Percentiles rank a stretch among this genome's conserved stretches.
These are phyloP conservation scores for Melitaea cinxia DNA, from an alignment of 1,140 invertebrate species.

Conservation along the genomic window DNA sequence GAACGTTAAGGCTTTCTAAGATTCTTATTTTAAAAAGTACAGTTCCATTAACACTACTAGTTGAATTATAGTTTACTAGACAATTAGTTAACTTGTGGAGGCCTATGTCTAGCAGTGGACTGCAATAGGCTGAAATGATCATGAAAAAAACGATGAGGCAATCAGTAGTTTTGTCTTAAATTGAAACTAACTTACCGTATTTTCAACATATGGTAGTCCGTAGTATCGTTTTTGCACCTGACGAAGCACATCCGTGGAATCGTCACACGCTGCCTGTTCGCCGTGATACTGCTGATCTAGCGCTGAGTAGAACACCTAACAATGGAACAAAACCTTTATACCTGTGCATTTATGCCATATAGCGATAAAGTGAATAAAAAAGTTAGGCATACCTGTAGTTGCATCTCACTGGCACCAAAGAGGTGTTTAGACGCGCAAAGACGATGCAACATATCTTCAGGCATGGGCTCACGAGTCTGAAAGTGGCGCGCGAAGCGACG, in stretches of 20 bases:
- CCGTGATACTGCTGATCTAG: constrained; percentile 95
- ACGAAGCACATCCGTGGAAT: constrained; percentile 91
- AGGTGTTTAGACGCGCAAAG: constrained; percentile 92
- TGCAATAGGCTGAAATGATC: no score
- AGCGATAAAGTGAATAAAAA: background rate
- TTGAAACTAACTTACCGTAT: constrained; percentile 84
- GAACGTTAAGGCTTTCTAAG: no score
- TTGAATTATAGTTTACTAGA: no score
- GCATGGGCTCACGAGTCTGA: constrained; percentile 92
- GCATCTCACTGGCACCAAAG: constrained; percentile 95
- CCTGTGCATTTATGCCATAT: no score
- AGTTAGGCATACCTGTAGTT: constrained; percentile 86
- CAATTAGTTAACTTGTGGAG: no score
- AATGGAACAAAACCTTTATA: no score
- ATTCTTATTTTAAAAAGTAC: no score
- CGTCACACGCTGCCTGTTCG: constrained; percentile 73
- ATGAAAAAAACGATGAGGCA: no score
- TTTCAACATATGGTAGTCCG: constrained; percentile 91
- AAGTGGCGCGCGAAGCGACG: constrained; percentile 95
- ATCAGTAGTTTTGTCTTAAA: background rate
- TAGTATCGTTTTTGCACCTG: constrained; percentile 93
- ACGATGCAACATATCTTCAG: constrained; percentile 88
- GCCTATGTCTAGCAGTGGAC: no score
- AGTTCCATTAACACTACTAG: no score
- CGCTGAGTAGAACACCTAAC: constrained; percentile 89